Conservation (phyloP, 1,140 invertebrate species). For the Choristoneura fumiferana region DNA sequence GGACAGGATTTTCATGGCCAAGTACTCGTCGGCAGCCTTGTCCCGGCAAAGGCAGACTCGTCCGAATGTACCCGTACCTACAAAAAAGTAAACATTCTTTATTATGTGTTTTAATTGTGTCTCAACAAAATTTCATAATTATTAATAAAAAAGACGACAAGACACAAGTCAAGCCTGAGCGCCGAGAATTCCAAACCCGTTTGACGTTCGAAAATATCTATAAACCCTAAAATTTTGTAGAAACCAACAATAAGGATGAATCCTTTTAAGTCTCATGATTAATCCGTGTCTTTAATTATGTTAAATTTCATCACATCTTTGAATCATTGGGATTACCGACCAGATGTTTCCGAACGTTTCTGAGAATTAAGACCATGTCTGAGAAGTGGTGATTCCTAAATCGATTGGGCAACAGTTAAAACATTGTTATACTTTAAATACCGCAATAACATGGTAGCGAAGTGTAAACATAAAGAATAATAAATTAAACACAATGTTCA, state of each 20-base stretch:
- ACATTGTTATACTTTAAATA: background rate
- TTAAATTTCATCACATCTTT: constrained; percentile 5
- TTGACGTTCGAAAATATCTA: too few relatives aligned
- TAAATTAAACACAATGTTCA: constrained; percentile 19
- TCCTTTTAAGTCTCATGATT: too few relatives aligned
- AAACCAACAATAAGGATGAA: too few relatives aligned
- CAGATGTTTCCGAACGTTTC: constrained; percentile 6
- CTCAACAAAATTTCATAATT: too few relatives aligned
- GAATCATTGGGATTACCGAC: too few relatives aligned
- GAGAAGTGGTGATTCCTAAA: background rate
- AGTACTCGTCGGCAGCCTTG: constrained; percentile 87
- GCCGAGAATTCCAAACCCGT: too few relatives aligned
- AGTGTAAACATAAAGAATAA: constrained; percentile 23
- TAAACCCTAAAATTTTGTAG: too few relatives aligned
- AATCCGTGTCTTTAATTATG: background rate
- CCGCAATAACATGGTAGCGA: background rate
- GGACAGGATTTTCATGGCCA: constrained; percentile 94
- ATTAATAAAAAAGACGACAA: too few relatives aligned
- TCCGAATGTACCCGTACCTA: constrained; percentile 97
- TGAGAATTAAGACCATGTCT: constrained; percentile 5
- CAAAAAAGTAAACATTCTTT: constrained; percentile 49
- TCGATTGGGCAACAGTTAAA: background rate
- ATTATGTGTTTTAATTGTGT: too few relatives aligned
- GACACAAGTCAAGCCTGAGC: too few relatives aligned
- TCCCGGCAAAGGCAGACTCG: constrained; percentile 92